Conservation (phyloP, 2,113 vertebrate genomes). For the Telmatochromis bifrenatus region DNA sequence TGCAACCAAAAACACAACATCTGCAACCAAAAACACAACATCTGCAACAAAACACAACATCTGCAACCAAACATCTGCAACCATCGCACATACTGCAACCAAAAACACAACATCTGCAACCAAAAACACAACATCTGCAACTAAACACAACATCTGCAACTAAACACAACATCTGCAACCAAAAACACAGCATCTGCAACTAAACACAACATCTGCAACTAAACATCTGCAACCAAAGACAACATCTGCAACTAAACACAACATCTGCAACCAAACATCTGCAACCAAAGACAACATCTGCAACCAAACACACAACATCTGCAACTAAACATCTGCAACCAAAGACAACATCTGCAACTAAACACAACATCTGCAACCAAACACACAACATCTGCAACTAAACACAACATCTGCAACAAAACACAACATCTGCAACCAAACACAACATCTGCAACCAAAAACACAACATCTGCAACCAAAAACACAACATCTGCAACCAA, state of each 20-base stretch:
- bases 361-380: too few relatives aligned
- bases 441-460: too few relatives aligned
- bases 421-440: fast-evolving
- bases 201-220: fast-evolving
- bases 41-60: fast-evolving
- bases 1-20: neutral
- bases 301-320: fast-evolving
- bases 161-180: fast-evolving
- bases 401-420: neutral
- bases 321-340: fast-evolving
- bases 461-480: too few relatives aligned
- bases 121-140: too few relatives aligned
- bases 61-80: fast-evolving
- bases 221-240: too few relatives aligned
- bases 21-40: fast-evolving
- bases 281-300: too few relatives aligned
- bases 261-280: fast-evolving
- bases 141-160: fast-evolving
- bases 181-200: neutral
- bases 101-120: too few relatives aligned
- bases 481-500: too few relatives aligned
- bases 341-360: fast-evolving
- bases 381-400: too few relatives aligned
- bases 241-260: fast-evolving
- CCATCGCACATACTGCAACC: too few relatives aligned